Base-by-base conservation (phyloP, 2,797 vertebrate species). In the Argyrosomus regius region DNA sequence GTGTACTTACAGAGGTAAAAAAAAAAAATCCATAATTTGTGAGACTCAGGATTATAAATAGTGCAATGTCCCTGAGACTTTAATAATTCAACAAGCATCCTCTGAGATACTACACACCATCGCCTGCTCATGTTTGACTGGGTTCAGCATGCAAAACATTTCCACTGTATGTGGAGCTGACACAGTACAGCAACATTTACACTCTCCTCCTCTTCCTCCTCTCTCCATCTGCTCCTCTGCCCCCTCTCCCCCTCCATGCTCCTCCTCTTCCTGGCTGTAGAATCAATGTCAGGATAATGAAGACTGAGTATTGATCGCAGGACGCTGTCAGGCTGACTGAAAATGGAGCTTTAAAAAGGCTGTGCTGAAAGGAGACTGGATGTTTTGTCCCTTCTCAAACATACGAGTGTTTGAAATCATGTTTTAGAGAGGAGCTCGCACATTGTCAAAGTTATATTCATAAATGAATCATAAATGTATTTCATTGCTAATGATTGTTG, bases 281-380 rank as follows among this genome's bases (percentile, higher is more conserved):
- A 83, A 84, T 88, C 88, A 75, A 80, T 85, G 86, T 65, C 86
- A 77, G 79, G 59, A 77, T 61, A 68, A 63, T 84, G 75, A 87
- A 82, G 75, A 80, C 60, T 53, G 63, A 48, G 70, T 84, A 83
- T 87, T 65, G 81, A 90, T 84, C 24, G 14, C 46, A 81, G 68
- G 61, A 78, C 6, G 18, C 78, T 56, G 56, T 81, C 74, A 68
- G 71, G 61, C 82, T 18, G 48, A 14, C 56, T 53, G 62, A 58
- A 83, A 69, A 64, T 39, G 16, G 71, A 79, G 50, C 71, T 82
- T 60, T 66, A n/a, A 66, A 54, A 64, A 53, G 14, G n/a, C 52
- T 3, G n/a, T 39, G 45, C 22, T 68, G 65, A 75, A 67, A 24
- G 41, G 26, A 79, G 53, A 1, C 2, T 43, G 41, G 31, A 61